These are phyloP conservation scores for Thamnaconus septentrionalis DNA, from an alignment of 2,113 vertebrate species.

Conservation along the genomic window DNA sequence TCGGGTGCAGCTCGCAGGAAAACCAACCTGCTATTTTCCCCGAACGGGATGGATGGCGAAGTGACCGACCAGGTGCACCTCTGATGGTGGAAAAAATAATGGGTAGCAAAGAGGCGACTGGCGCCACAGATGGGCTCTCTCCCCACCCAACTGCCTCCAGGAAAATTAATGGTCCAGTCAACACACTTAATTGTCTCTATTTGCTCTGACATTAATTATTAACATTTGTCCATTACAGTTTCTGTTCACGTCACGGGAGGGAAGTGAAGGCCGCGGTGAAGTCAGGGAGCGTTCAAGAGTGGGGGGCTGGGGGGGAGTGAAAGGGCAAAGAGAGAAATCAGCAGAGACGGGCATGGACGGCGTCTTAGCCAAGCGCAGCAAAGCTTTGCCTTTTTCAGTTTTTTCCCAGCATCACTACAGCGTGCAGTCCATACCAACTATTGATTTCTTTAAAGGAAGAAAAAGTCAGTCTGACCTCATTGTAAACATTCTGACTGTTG, in stretches of 20 bases:
- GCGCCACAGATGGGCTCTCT: constrained; percentile 48
- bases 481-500: constrained; percentile 76
- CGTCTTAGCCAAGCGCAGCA: constrained; percentile 71
- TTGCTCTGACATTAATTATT: constrained; percentile 83
- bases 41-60: constrained; percentile 11
- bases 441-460: constrained; percentile 67
- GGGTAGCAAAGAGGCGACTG: constrained; percentile 20
- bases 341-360: constrained; percentile 45
- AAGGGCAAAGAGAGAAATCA: constrained; percentile 48
- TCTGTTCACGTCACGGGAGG: constrained; percentile 57
- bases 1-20: constrained; percentile 11
- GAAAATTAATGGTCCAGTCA: constrained; percentile 79
- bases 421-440: constrained; percentile 71
- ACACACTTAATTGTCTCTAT: constrained; percentile 81
- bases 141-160: constrained; percentile 28
- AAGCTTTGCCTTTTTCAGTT: constrained; percentile 62
- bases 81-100: constrained; percentile 17
- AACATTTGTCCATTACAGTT: constrained; percentile 63
- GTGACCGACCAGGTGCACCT: constrained; percentile 33
- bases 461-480: constrained; percentile 74
- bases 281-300: constrained; percentile 14
- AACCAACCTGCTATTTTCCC: constrained; percentile 25
- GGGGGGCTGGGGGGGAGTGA: constrained; percentile 25
- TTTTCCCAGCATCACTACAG: constrained; percentile 66
- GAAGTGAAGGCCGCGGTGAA: constrained; percentile 48